A percentile compares a stretch with the other conserved stretches of the same genome.
phyloP scores from a whole-genome alignment of 2,888 invertebrate species.

The Cecidostiba fungosa region DNA sequence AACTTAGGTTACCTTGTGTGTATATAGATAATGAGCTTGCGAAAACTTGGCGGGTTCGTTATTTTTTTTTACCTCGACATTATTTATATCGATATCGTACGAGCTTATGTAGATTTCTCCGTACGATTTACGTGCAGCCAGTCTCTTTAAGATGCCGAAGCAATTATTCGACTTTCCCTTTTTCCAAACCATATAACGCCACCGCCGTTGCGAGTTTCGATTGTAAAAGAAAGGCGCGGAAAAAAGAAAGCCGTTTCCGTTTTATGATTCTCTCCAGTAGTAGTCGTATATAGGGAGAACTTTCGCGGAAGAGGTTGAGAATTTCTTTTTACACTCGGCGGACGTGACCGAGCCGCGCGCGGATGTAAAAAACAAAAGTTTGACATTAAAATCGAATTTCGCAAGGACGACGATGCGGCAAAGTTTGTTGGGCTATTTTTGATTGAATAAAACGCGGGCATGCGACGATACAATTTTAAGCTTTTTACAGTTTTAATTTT shows the following conservation, averaged over 20 bases:
- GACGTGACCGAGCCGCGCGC: not conserved
- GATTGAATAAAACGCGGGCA: slow-evolving; percentile 21
- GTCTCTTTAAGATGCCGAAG: slow-evolving; percentile 17
- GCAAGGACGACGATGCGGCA: too few relatives aligned
- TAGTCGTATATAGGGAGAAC: not conserved
- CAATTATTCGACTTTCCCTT: slow-evolving; percentile 20
- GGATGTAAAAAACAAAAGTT: not conserved
- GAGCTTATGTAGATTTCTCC: not conserved
- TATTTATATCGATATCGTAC: not conserved
- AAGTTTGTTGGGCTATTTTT: slow-evolving; percentile 17
- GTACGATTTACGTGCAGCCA: slow-evolving; percentile 16
- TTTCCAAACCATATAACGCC: slow-evolving; percentile 6
- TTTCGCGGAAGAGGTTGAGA: slow-evolving; percentile 3
- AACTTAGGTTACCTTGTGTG: not conserved
- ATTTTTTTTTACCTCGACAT: not conserved
- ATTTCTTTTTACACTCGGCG: slow-evolving; percentile 22
- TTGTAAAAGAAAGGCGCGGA: slow-evolving; percentile 4
- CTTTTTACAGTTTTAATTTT: not conserved
- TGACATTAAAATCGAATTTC: slow-evolving; percentile 31
- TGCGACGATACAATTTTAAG: not conserved
- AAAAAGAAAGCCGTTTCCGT: not conserved
- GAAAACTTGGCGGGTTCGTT: not conserved
- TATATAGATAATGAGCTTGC: not conserved
- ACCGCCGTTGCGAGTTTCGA: slow-evolving; percentile 6
- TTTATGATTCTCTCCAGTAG: slow-evolving; percentile 9